Evolutionary conservation across 2,797 vertebrate species (phyloP), one percentile per base, ranked within the genome.

Genomic region (Manis javanica): DNA sequence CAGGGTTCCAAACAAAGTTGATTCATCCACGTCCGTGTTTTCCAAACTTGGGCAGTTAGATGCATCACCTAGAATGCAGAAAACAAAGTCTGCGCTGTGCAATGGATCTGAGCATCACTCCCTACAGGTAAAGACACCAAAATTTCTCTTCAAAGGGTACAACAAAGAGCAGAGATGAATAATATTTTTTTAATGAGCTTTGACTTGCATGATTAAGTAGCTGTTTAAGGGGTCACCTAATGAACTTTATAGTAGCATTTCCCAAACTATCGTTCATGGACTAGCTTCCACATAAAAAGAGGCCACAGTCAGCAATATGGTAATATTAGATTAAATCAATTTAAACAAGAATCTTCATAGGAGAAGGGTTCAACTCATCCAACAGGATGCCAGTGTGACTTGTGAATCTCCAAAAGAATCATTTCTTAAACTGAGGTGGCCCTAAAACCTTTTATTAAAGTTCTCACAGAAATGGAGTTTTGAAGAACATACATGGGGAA

Each of bases 41-140:
- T 97, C 98, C 96, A 97, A 97, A 53, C 95, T 90, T 3, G 95
- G 82, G 34, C 95, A 98, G 96, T 98, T 97, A 1, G 97, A 98
- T 77, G 98, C 83, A 81, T 99, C 97, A n/a, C 98, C 99, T 99
- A 97, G 6, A 97, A 97, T 61, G 66, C 23, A 96, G 96, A 23
- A 61, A 97, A n/a, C 88, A 2, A 72, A 71, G 82, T 5, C 7
- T 51, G 6, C 0, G 6, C 0, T 13, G 71, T 3, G 16, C 1
- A 7, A 21, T 0, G 1, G 29, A 37, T 55, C 34, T 81, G 37
- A 77, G 10, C 3, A 39, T 79, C 64, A 78, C 18, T 64, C 12
- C 7, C 18, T 29, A 18, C 0, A 37, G 75, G 83, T 29, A 88
- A 90, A 83, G 19, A 79, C 7, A 49, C 9, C 64, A 34, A 26